A percentile compares a stretch with the other conserved stretches of the same genome.
Conservation (phyloP, 2,797 vertebrate species). For the Knipowitschia caucasica region DNA sequence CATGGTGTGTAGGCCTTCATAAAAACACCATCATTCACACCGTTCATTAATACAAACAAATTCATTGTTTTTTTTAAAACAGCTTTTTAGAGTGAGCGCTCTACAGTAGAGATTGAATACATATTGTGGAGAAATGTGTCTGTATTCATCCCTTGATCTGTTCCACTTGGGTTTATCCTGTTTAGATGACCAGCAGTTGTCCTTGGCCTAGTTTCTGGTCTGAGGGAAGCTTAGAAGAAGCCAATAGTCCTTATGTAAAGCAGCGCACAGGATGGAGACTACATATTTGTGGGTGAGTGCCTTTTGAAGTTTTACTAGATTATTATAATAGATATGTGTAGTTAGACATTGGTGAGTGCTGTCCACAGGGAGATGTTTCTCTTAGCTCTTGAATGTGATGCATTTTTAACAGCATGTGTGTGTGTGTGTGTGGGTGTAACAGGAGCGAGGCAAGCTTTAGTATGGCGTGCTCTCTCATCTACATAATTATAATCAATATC, state of each 20-base stretch:
- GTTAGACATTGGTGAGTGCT: slow-evolving; percentile 29
- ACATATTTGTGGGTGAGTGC: slow-evolving; percentile 65
- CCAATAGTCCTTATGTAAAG: slow-evolving; percentile 50
- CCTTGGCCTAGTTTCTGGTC: slow-evolving; percentile 71
- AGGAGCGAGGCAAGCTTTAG: slow-evolving; percentile 33
- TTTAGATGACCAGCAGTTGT: slow-evolving; percentile 63
- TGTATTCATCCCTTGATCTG: slow-evolving; percentile 49
- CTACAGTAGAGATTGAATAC: slow-evolving; percentile 9
- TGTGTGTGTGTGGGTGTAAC: slow-evolving; percentile 43
- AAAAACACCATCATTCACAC: slow-evolving; percentile 1
- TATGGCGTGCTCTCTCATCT: slow-evolving; percentile 30
- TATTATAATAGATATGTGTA: slow-evolving; percentile 34
- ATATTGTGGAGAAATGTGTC: slow-evolving; percentile 23
- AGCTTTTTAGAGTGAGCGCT: neutral
- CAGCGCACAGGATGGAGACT: slow-evolving; percentile 56
- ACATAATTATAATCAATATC: slow-evolving; percentile 36
- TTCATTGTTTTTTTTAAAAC: neutral
- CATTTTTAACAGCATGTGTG: slow-evolving; percentile 55
- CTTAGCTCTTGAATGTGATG: slow-evolving; percentile 47
- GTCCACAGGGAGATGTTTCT: slow-evolving; percentile 39
- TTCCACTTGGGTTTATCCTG: slow-evolving; percentile 55
- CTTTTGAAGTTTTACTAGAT: slow-evolving; percentile 43
- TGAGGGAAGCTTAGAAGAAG: slow-evolving; percentile 39
- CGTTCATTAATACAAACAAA: neutral
- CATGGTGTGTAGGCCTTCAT: neutral